Conservation (phyloP, 2,797 vertebrate species). For the Gymnoscopelus microlampas region DNA sequence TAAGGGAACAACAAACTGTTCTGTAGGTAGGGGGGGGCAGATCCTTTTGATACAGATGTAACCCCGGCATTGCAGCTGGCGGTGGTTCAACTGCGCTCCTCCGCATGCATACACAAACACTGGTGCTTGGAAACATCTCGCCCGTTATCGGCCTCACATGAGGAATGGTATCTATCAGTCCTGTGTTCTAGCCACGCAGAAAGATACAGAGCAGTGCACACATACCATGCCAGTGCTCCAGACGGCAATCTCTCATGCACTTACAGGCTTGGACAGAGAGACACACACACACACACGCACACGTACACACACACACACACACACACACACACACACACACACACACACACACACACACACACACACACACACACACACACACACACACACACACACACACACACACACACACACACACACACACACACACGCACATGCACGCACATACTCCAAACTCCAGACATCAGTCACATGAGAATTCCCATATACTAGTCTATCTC, state of each 20-base stretch:
- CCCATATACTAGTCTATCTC: constrained; percentile 1
- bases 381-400: not conserved
- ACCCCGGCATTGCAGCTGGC: not conserved
- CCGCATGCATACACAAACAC: not conserved
- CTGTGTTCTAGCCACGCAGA: constrained; percentile 44
- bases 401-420: not conserved
- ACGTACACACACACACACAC: constrained; percentile 1
- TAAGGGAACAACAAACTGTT: too few relatives aligned
- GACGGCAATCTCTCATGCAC: constrained; percentile 34
- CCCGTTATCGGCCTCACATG: constrained; percentile 24
- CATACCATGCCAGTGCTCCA: constrained; percentile 18
- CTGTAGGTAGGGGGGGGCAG: not conserved
- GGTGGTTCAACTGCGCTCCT: not conserved
- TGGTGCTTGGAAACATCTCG: constrained; percentile 2
- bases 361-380: constrained; percentile 4
- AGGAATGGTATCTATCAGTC: constrained; percentile 39
- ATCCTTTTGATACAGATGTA: not conserved
- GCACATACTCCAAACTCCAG: too few relatives aligned
- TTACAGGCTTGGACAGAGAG: not conserved
- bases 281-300: not conserved
- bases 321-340: not conserved
- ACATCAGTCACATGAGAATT: not conserved
- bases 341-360: not conserved
- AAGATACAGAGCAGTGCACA: constrained; percentile 37
- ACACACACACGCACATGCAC: not conserved